These are phyloP conservation scores for Tachina lurida DNA, from an alignment of 2,888 invertebrate genomes.

Conservation along the genomic window DNA sequence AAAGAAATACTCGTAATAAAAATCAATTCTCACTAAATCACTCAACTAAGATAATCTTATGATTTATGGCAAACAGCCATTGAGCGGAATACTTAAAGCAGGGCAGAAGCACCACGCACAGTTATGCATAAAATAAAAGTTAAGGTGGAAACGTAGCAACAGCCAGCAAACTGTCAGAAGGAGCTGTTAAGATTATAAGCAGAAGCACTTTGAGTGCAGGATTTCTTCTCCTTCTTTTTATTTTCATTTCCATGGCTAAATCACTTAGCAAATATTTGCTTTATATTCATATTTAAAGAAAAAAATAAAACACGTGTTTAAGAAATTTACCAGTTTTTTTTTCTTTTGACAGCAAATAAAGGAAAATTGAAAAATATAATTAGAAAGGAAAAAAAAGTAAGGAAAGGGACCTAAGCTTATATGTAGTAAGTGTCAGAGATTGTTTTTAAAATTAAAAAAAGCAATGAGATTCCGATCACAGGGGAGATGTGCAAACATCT, in stretches of 20 bases:
- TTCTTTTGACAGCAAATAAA: no score
- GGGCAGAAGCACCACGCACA: background rate
- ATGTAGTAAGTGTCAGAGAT: no score
- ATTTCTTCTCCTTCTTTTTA: background rate
- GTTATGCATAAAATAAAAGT: conserved; percentile 15
- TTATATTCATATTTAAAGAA: conserved; percentile 44
- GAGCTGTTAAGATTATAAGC: background rate
- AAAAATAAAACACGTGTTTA: background rate
- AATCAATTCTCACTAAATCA: conserved; percentile 69
- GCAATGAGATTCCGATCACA: no score
- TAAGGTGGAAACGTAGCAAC: background rate
- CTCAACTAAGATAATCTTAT: conserved; percentile 65
- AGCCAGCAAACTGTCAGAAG: background rate
- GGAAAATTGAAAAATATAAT: no score
- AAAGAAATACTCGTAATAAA: conserved; percentile 47
- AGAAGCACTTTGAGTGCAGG: background rate
- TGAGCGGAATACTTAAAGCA: conserved; percentile 24
- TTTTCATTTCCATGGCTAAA: conserved; percentile 16
- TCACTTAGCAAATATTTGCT: conserved; percentile 52
- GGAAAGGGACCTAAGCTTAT: no score
- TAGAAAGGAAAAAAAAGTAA: no score
- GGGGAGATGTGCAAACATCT: no score
- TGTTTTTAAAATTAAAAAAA: no score
- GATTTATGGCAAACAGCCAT: conserved; percentile 58
- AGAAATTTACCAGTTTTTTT: no score